A percentile compares a stretch with the other conserved stretches of the same genome.
These are phyloP conservation scores for Phyllostomus discolor DNA, from an alignment of 2,113 vertebrate genomes.

Conservation along the genomic window DNA sequence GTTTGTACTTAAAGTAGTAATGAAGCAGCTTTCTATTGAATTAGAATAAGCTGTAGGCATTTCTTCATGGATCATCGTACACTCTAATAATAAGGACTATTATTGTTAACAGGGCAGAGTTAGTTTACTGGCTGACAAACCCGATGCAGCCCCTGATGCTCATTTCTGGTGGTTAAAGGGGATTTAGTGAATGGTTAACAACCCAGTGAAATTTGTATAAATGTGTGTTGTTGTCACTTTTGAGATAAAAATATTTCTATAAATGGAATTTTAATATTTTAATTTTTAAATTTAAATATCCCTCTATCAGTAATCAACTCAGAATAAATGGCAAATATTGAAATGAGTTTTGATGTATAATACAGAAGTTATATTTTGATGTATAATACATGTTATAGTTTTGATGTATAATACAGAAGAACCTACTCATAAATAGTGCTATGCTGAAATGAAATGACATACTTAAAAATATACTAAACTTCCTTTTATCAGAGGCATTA, in stretches of 20 bases:
- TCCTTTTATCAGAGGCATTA: background rate
- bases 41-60: conserved; percentile 54
- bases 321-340: background rate
- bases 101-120: conserved; percentile 36
- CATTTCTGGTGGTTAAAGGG: conserved; percentile 44
- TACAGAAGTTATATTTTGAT: too few species aligned
- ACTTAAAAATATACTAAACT: background rate
- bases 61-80: conserved; percentile 48
- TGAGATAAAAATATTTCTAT: background rate
- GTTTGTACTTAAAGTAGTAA: conserved; percentile 41
- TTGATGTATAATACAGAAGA: background rate
- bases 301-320: conserved; percentile 13
- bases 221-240: conserved; percentile 27
- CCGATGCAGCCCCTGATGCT: conserved; percentile 13
- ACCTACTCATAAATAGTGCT: background rate
- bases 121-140: conserved; percentile 21
- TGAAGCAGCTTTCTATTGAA: conserved; percentile 55
- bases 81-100: conserved; percentile 53
- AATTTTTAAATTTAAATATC: background rate
- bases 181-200: conserved; percentile 57
- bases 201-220: conserved; percentile 31
- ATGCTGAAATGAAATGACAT: background rate
- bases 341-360: background rate
- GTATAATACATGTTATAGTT: background rate
- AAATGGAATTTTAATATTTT: conserved; percentile 34